Evolutionary conservation across 2,113 vertebrate species (phyloP).

Genomic region (Eulemur macaco): DNA sequence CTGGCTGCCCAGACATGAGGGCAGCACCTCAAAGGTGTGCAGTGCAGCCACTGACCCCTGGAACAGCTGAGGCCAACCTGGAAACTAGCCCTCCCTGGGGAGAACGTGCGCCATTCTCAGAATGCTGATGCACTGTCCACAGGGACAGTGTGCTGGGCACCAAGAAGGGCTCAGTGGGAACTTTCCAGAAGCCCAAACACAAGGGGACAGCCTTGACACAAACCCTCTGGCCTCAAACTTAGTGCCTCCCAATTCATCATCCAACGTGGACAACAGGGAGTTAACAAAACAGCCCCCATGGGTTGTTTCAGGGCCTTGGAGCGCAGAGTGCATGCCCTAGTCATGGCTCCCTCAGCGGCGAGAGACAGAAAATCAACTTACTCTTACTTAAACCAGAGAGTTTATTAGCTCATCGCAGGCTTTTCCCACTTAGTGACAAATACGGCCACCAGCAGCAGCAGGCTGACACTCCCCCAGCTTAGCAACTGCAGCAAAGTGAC

Average conservation of each 20-base stretch:
- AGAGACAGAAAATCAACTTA: background rate
- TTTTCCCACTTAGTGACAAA: background rate
- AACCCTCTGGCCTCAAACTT: background rate
- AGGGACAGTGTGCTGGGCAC: background rate
- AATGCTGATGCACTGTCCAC: background rate
- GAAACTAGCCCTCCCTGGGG: background rate
- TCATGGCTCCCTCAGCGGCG: background rate
- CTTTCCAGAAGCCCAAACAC: background rate
- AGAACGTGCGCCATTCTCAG: background rate
- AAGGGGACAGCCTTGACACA: background rate
- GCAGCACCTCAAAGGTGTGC: background rate
- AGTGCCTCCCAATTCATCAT: background rate
- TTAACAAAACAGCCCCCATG: background rate
- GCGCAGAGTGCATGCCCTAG: background rate
- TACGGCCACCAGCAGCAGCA: background rate
- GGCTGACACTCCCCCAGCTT: background rate
- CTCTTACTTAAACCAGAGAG: background rate
- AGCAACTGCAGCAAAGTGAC: background rate
- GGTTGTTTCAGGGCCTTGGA: background rate
- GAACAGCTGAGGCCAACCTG: background rate
- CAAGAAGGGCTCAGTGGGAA: background rate
- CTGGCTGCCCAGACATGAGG: background rate
- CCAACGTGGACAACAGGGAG: background rate
- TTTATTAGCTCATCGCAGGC: background rate
- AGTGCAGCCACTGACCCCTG: background rate